Evolutionary conservation across 1,140 invertebrate genomes (phyloP), one percentile per base, ranked within the genome.

Genomic region (Caenorhabditis latens): DNA sequence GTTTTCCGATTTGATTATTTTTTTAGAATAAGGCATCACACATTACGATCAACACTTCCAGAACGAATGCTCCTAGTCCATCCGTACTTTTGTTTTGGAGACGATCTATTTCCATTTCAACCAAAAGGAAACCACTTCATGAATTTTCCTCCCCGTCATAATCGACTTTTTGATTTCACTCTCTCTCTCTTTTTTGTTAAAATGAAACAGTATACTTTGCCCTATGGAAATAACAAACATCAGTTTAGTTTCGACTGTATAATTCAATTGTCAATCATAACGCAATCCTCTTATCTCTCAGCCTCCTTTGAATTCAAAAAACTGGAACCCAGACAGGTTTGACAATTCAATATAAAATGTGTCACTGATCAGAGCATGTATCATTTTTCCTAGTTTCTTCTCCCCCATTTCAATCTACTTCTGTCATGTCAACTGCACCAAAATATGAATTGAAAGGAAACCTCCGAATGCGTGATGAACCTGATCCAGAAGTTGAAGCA

Each of bases 361-460:
- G 40, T 24, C 6, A 65, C 24, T 13, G 21, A 65, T 9, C 24
- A 61, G 21, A 19, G 16, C 61, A 71, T 24, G 2, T 40, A 71
- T 46, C 46, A 46, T 46, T 58, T 7, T 58, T 58, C 50, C 50
- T 53, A 13, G 16, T 53, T 53, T 53, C 9, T 53, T 53, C 9
- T 58, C n/a, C n/a, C 19, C 55, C 16, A 19, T 14, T 79, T 79
- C 43, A 7, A 46, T 4, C 3, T 79, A 53, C 6, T 50, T 50
- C 19, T 75, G 1, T 40, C 5, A 8, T 71, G 16, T 24, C 71
- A n/a, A 43, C 8, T 40, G 53, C 53, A 46, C 71, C 71, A 24
- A n/a, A 79, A 7, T 79, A 79, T 14, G 71, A 79, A n/a, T 11
- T 79, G 43, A 79, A 50, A 79, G 71, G 71, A 14, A 79, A 79